Percentiles rank a stretch among this genome's conserved stretches.
Conservation (phyloP, 1,140 invertebrate genomes). For the Bombus waltoni region DNA sequence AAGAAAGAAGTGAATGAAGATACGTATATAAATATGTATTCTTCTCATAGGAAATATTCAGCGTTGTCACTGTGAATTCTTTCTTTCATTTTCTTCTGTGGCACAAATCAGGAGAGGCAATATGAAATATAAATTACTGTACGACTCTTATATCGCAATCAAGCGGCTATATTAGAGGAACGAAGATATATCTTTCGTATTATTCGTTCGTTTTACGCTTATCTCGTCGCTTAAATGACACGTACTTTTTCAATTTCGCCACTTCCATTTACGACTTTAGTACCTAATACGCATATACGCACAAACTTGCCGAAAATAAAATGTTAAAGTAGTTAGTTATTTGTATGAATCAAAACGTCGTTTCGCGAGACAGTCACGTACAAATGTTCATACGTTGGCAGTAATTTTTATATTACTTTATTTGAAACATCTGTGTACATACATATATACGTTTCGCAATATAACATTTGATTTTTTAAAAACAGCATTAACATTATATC, state of each 20-base stretch:
- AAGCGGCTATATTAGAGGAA: neutral
- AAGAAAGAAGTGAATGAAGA: constrained; percentile 6
- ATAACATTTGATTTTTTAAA: neutral
- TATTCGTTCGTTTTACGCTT: neutral
- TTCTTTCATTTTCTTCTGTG: neutral
- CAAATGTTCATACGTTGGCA: neutral
- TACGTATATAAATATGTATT: constrained; percentile 7
- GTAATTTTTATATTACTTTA: neutral
- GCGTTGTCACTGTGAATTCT: constrained; percentile 6
- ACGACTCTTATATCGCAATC: constrained; percentile 1
- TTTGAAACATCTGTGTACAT: neutral
- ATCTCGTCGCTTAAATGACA: neutral
- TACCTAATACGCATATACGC: neutral
- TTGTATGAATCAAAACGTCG: neutral
- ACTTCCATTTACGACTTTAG: neutral
- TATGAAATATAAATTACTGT: constrained; percentile 10
- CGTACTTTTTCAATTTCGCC: neutral
- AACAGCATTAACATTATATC: neutral
- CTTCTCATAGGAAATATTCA: constrained; percentile 6
- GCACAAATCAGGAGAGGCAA: constrained; percentile 4
- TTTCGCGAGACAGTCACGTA: neutral
- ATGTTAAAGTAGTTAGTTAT: neutral
- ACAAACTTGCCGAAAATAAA: neutral
- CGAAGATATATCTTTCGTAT: no score
- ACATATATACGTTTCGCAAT: neutral